Evolutionary conservation across 2,888 invertebrate genomes (phyloP).

Genomic region (Timema cristinae): DNA sequence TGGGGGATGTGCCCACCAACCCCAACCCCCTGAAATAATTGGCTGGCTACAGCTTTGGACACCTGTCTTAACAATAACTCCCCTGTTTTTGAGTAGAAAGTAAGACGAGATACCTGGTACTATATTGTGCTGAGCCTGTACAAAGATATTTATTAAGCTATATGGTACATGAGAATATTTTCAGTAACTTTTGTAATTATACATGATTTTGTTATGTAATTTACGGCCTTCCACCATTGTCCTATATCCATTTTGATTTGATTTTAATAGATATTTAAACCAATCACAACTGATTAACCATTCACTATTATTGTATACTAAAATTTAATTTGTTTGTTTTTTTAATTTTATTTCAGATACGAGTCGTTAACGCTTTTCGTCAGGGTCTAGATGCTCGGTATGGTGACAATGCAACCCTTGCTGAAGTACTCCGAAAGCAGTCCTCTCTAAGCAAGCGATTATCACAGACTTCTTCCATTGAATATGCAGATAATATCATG

Average conservation of each 20-base stretch:
- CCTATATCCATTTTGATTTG: background rate
- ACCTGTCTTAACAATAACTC: too few relatives aligned
- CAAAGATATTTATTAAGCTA: too few relatives aligned
- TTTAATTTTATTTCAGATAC: slow-evolving; percentile 74
- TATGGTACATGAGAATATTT: too few relatives aligned
- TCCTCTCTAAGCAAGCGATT: slow-evolving; percentile 87
- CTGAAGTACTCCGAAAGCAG: slow-evolving; percentile 91
- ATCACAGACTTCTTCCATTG: slow-evolving; percentile 88
- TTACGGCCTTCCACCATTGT: too few relatives aligned
- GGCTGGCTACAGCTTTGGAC: too few relatives aligned
- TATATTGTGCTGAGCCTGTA: too few relatives aligned
- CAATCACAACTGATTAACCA: background rate
- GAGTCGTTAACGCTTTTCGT: slow-evolving; percentile 99
- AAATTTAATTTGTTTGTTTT: slow-evolving; percentile 25
- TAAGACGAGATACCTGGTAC: too few relatives aligned
- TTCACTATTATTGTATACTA: slow-evolving; percentile 27
- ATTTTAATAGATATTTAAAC: slow-evolving; percentile 16
- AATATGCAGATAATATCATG: slow-evolving; percentile 84
- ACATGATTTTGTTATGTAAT: too few relatives aligned
- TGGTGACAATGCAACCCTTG: slow-evolving; percentile 88
- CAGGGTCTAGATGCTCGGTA: slow-evolving; percentile 96
- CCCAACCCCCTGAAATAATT: too few relatives aligned
- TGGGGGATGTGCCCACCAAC: too few relatives aligned
- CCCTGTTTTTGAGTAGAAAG: too few relatives aligned
- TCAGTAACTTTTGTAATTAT: too few relatives aligned